Evolutionary conservation across 2,888 invertebrate species (phyloP), one percentile per base, ranked within the genome.

Genomic region (Rhodophaea formosa): DNA sequence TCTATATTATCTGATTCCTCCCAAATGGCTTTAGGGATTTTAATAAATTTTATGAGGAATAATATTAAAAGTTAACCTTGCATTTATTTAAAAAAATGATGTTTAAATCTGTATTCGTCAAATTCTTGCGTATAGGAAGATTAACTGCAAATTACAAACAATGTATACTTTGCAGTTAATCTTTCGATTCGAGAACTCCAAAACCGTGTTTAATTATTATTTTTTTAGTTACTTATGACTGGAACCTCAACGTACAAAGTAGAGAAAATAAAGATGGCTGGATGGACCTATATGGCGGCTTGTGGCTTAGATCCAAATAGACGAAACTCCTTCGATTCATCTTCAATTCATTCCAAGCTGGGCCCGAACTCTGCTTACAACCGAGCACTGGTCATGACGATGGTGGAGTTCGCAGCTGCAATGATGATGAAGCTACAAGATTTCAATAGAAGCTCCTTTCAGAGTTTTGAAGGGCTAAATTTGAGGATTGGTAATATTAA

Each of bases 271-370:
- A 99, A 99, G 91, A 96, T 99, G 57, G 97, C 98, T 51, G 98
- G 97, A 60, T 97, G 97, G 93, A 98, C 98, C 0, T 99, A 98
- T 74, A 98, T 99, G 98, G 98, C 98, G 1, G 98, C 98, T 0
- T 97, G 97, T 73, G 99, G 99, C 0, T 90, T 99, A 52, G 95
- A 96, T 69, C 94, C 96, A 0, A 94, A 93, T 32, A 92, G 94
- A 54, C 92, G 95, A 59, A 93, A 93, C 71, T 94, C 94, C 1
- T 84, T 86, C 0, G 91, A 87, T 58, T 86, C 91, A 1, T 65
- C 77, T 0, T 84, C 87, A 0, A 63, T 65, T 16, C 56, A 69
- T 12, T 70, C 75, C 1, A 71, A 61, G 14, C 23, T 59, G 53
- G 77, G 71, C 8, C 80, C 82, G 52, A 85, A 84, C 66, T 82